Evolutionary conservation across 2,113 vertebrate species (phyloP).

Genomic region (Chelonoidis abingdonii): DNA sequence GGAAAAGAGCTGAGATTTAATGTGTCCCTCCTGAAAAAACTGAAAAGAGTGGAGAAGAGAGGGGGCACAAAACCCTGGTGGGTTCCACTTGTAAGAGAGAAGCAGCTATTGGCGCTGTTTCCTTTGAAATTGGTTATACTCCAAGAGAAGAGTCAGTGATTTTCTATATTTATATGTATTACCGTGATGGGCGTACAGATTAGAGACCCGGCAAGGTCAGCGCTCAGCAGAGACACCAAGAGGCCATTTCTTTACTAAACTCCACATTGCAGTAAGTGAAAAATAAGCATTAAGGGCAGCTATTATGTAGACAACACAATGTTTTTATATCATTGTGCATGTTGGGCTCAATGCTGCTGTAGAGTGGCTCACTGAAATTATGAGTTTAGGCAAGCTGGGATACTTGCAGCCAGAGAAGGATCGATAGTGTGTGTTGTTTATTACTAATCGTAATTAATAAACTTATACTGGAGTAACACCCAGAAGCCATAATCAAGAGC

Average conservation of each 20-base stretch:
- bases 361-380: neutral
- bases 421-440: neutral
- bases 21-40: neutral
- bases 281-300: constrained; percentile 16
- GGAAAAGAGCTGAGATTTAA: neutral
- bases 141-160: neutral
- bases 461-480: neutral
- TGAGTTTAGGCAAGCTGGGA: neutral
- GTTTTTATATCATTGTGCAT: constrained; percentile 12
- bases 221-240: neutral
- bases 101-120: neutral
- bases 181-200: neutral
- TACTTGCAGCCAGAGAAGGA: neutral
- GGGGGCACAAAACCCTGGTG: neutral
- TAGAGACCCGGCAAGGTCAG: neutral
- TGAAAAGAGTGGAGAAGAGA: neutral
- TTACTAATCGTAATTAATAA: neutral
- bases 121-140: neutral
- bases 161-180: neutral
- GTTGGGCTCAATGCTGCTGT: neutral
- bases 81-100: neutral
- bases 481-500: neutral
- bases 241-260: constrained; percentile 27
- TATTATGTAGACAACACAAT: constrained; percentile 46
- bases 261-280: neutral